phyloP scores from a whole-genome alignment of 2,113 vertebrate species.

The Gymnogyps californianus region DNA sequence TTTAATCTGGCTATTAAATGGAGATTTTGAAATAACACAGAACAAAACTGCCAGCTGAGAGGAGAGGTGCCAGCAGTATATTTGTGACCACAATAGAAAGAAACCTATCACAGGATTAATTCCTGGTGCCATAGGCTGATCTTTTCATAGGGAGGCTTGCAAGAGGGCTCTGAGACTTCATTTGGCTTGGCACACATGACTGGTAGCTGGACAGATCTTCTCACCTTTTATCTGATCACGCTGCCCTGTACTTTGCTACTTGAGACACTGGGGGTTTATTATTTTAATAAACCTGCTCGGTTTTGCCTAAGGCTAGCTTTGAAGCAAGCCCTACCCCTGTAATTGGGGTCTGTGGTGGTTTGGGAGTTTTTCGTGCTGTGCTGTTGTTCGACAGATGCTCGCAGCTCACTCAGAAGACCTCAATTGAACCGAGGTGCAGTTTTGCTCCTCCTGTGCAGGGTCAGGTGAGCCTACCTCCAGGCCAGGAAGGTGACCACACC shows the following conservation, averaged over 20 bases:
- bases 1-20: neutral
- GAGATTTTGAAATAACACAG: neutral
- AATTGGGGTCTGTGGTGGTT: conserved; percentile 6
- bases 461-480: neutral
- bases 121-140: neutral
- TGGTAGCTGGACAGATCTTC: neutral
- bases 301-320: neutral
- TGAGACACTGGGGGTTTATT: neutral
- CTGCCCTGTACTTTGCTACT: neutral
- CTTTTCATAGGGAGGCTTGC: neutral
- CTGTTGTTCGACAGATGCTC: neutral
- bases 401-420: neutral
- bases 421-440: neutral
- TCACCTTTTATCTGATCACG: neutral
- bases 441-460: neutral
- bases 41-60: neutral
- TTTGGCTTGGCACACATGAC: neutral
- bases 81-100: neutral
- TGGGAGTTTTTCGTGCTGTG: neutral
- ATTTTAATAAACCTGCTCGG: neutral
- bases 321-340: neutral
- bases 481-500: neutral
- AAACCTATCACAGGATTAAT: neutral
- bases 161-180: neutral
- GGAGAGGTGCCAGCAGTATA: neutral